Conservation (phyloP, 2,797 vertebrate genomes). For the Margarornis squamiger region DNA sequence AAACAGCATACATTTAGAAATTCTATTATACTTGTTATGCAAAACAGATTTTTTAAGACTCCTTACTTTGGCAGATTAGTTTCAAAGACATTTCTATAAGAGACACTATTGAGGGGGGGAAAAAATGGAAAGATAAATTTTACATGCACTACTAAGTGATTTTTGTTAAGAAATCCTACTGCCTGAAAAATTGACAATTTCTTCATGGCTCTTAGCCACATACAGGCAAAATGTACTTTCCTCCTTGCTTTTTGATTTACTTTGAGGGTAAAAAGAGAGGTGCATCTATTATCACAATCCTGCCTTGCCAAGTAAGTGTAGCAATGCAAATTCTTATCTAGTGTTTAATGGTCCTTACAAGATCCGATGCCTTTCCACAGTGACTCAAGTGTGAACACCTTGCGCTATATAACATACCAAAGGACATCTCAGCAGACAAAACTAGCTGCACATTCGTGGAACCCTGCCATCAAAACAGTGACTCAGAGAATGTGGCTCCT, state of each 20-base stretch:
- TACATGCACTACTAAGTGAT: neutral
- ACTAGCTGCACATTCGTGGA: neutral
- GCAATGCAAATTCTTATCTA: neutral
- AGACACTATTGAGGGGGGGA: neutral
- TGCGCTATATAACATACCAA: neutral
- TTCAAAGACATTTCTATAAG: neutral
- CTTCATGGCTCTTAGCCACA: neutral
- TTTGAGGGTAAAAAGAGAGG: neutral
- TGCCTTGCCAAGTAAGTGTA: neutral
- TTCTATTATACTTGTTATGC: neutral
- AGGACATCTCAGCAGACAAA: slow-evolving; percentile 7
- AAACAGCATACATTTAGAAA: neutral
- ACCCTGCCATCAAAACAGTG: slow-evolving; percentile 46
- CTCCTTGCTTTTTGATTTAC: neutral
- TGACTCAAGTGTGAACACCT: neutral
- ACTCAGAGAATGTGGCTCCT: slow-evolving; percentile 65
- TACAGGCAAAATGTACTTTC: neutral
- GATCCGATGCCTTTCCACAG: neutral
- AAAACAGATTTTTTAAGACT: neutral
- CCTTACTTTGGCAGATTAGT: neutral
- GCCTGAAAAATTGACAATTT: neutral
- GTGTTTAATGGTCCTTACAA: neutral
- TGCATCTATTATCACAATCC: neutral
- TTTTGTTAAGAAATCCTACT: neutral
- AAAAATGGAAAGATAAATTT: neutral